phyloP scores from a whole-genome alignment of 2,113 vertebrate species.

The Cranoglanis bouderius region DNA sequence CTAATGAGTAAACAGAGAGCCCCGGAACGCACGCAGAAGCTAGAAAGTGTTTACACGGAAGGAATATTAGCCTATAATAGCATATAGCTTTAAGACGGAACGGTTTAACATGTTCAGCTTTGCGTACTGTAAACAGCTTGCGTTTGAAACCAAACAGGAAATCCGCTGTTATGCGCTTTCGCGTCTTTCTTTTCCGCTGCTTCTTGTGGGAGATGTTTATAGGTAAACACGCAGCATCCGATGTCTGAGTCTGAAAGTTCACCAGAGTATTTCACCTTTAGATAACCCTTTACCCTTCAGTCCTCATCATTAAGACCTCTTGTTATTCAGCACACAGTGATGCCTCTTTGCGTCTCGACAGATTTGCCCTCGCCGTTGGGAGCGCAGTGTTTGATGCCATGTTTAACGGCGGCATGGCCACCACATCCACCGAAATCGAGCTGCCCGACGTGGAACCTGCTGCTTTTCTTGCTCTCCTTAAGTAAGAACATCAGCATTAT shows the following conservation, averaged over 20 bases:
- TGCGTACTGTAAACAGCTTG: conserved; percentile 1
- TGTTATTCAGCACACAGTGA: conserved; percentile 11
- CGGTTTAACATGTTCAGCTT: not conserved
- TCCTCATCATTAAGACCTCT: not conserved
- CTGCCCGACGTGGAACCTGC: conserved; percentile 87
- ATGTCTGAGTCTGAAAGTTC: not conserved
- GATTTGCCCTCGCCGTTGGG: conserved; percentile 88
- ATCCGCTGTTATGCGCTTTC: not conserved
- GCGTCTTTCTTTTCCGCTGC: not conserved
- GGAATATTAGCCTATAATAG: not conserved
- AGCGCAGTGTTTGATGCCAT: conserved; percentile 88
- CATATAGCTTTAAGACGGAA: not conserved
- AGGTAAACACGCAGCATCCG: not conserved
- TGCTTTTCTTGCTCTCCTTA: conserved; percentile 85
- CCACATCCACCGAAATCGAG: conserved; percentile 87
- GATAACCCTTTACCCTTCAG: not conserved
- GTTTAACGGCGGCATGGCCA: conserved; percentile 92
- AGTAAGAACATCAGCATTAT: conserved; percentile 71
- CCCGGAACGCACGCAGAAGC: not conserved
- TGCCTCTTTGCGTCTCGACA: conserved; percentile 52
- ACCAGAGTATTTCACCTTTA: not conserved
- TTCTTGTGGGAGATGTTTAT: conserved; percentile 1
- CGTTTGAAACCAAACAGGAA: not conserved
- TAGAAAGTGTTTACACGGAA: not conserved
- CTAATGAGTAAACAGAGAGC: not conserved